These are phyloP conservation scores for Ceyx melanurus DNA, from an alignment of 2,113 vertebrate species.

Conservation along the genomic window DNA sequence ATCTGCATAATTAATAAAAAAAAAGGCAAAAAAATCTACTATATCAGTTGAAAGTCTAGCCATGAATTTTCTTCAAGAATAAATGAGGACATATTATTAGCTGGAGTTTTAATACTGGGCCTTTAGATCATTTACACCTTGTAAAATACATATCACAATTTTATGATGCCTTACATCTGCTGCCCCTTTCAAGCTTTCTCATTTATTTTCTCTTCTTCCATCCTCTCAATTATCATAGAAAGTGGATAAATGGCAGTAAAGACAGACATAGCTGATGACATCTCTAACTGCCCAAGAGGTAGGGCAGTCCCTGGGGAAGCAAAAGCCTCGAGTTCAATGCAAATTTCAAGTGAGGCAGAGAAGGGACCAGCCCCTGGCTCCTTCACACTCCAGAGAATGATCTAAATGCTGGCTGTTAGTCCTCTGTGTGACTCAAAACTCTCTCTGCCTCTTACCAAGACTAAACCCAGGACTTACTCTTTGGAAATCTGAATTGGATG, in stretches of 20 bases:
- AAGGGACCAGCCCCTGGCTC: constrained; percentile 14
- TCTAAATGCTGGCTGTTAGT: constrained; percentile 18
- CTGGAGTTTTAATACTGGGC: neutral
- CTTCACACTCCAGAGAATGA: neutral
- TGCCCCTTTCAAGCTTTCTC: neutral
- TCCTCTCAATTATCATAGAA: neutral
- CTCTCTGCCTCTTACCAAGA: neutral
- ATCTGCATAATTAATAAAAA: neutral
- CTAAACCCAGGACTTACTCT: neutral
- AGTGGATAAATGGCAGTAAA: neutral
- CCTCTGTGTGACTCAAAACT: neutral
- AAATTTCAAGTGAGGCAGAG: neutral
- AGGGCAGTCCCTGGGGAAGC: neutral
- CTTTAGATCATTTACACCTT: neutral
- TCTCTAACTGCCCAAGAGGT: neutral
- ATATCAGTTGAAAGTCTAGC: neutral
- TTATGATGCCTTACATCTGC: neutral
- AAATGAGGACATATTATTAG: neutral
- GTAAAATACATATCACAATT: neutral
- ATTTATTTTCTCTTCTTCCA: neutral
- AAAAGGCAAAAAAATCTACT: neutral
- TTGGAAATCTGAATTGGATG: neutral
- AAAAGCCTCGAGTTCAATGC: neutral
- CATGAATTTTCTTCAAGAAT: neutral
- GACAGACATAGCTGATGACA: neutral